These are phyloP conservation scores for Burhinus bistriatus DNA, from an alignment of 2,113 vertebrate genomes.

Conservation along the genomic window DNA sequence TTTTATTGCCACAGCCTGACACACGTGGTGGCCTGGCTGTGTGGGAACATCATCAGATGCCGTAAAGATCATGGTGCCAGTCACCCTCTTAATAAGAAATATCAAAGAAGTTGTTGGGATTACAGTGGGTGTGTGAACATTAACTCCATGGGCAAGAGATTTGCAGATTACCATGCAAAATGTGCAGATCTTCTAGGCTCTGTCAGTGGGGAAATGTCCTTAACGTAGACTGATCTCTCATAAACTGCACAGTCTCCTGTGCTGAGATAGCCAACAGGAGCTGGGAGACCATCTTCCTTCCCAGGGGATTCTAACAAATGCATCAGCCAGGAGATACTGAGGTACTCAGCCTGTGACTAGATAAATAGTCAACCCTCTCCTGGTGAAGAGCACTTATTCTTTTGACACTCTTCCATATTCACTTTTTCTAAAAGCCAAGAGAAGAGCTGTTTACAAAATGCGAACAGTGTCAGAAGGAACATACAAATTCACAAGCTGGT, in stretches of 20 bases:
- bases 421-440: background rate
- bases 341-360: background rate
- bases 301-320: background rate
- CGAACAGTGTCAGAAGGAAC: background rate
- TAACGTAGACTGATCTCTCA: background rate
- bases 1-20: background rate
- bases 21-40: fast-evolving
- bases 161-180: background rate
- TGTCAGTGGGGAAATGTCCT: background rate
- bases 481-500: background rate
- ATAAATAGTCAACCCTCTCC: background rate
- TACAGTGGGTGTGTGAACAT: background rate
- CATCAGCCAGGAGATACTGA: background rate
- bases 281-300: background rate
- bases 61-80: background rate
- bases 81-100: background rate
- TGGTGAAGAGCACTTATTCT: background rate
- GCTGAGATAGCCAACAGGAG: background rate
- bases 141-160: background rate
- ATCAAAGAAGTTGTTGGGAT: background rate
- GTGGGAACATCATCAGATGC: background rate
- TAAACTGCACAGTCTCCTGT: background rate
- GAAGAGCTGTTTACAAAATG: background rate
- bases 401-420: background rate
- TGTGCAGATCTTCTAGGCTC: background rate